Conservation (phyloP, 2,888 invertebrate species). For the Busseola fusca region DNA sequence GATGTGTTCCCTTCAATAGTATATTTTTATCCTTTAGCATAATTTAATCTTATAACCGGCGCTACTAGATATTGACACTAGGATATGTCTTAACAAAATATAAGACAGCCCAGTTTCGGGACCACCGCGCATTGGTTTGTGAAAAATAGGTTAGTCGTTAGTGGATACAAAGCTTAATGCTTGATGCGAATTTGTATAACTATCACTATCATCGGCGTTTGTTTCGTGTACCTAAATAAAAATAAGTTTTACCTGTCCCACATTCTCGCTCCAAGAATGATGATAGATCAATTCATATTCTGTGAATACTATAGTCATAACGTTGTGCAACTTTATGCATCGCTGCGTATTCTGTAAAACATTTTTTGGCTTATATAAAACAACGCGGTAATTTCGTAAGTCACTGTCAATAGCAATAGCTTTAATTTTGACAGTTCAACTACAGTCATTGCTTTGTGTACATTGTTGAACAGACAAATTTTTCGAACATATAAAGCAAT, state of each 20-base stretch:
- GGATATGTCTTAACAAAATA: not conserved
- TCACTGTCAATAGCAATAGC: no score
- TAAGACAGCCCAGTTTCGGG: not conserved
- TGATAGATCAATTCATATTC: constrained; percentile 96
- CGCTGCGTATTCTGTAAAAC: constrained; percentile 90
- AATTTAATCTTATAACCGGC: not conserved
- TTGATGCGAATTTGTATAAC: not conserved
- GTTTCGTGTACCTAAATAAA: not conserved
- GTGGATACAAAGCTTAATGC: not conserved
- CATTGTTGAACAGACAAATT: no score
- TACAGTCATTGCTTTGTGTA: no score
- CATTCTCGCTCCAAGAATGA: constrained; percentile 93
- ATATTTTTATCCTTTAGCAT: not conserved
- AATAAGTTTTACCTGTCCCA: constrained; percentile 89
- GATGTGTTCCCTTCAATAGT: not conserved
- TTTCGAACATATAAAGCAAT: no score
- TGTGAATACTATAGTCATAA: constrained; percentile 93
- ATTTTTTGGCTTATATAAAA: not conserved
- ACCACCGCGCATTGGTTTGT: not conserved
- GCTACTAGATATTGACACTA: not conserved
- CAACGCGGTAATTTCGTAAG: no score
- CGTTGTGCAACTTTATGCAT: constrained; percentile 93
- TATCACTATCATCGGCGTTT: not conserved
- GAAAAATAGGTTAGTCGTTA: not conserved
- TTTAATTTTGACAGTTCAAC: no score